These are phyloP conservation scores for Volucella bombylans DNA, from an alignment of 2,888 invertebrate species.

Conservation along the genomic window DNA sequence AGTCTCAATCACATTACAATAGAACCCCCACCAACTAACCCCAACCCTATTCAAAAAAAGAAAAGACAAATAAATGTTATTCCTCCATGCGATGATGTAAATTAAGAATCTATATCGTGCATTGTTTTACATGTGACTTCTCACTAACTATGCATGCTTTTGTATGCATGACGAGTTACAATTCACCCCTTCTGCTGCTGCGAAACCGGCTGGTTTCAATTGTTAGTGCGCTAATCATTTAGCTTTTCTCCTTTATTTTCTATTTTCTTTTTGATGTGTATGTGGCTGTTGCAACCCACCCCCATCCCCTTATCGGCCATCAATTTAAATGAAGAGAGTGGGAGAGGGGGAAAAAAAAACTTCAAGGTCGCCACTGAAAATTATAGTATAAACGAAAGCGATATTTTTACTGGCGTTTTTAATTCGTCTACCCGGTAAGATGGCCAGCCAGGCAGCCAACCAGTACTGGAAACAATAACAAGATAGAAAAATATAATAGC, in stretches of 20 bases:
- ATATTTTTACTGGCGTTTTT: conserved; percentile 64
- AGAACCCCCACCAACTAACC: not conserved
- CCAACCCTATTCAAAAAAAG: not conserved
- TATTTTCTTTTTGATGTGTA: conserved; percentile 44
- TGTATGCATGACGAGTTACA: conserved; percentile 47
- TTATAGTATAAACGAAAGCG: conserved; percentile 66
- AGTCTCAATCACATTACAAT: conserved; percentile 18
- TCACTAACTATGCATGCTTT: conserved; percentile 16
- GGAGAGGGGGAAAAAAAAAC: conserved; percentile 40
- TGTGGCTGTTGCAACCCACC: conserved; percentile 1
- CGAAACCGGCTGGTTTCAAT: conserved; percentile 28
- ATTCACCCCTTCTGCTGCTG: conserved; percentile 31
- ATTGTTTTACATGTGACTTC: conserved; percentile 49
- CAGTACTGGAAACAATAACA: conserved; percentile 14
- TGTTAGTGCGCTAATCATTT: conserved; percentile 50
- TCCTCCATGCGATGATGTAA: conserved; percentile 27
- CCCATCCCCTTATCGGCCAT: not conserved
- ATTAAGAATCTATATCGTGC: conserved; percentile 41
- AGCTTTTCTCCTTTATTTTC: conserved; percentile 20
- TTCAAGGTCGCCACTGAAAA: conserved; percentile 66
- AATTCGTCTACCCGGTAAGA: conserved; percentile 26
- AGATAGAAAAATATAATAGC: conserved; percentile 35
- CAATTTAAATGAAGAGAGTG: conserved; percentile 26
- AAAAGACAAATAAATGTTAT: conserved; percentile 10
- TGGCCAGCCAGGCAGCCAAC: conserved; percentile 13